Conservation (phyloP, 2,113 vertebrate species). For the Scophthalmus maximus region DNA sequence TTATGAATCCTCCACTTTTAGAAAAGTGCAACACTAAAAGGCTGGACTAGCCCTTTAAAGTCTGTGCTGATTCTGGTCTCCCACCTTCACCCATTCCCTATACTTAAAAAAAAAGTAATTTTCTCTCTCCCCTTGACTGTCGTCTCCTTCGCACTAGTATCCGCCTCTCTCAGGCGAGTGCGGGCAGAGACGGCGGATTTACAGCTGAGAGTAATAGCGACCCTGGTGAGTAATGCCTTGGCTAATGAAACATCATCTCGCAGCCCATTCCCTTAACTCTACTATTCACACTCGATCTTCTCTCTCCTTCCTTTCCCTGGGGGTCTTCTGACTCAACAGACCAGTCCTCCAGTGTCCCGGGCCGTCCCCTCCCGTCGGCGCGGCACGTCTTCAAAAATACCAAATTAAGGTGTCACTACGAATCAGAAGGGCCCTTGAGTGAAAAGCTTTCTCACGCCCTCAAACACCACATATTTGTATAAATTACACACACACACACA, state of each 20-base stretch:
- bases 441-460: constrained; percentile 49
- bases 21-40: neutral
- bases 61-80: neutral
- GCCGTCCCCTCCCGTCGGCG: neutral
- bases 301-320: constrained; percentile 18
- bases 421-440: constrained; percentile 59
- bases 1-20: neutral
- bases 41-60: neutral
- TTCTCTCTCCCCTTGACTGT: neutral
- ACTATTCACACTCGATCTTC: constrained; percentile 21
- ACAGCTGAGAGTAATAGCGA: neutral
- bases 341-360: constrained; percentile 8
- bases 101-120: no score
- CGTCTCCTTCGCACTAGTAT: neutral
- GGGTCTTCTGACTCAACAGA: constrained; percentile 53
- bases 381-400: constrained; percentile 47
- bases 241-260: constrained; percentile 67
- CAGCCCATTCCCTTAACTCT: constrained; percentile 39
- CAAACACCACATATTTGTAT: constrained; percentile 27
- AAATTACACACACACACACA: constrained; percentile 15
- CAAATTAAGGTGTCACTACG: constrained; percentile 63
- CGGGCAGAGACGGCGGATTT: constrained; percentile 51
- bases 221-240: neutral
- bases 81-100: no score
- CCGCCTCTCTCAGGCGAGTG: constrained; percentile 13